These are phyloP conservation scores for Acleris emargana DNA, from an alignment of 2,888 invertebrate genomes.

Conservation along the genomic window DNA sequence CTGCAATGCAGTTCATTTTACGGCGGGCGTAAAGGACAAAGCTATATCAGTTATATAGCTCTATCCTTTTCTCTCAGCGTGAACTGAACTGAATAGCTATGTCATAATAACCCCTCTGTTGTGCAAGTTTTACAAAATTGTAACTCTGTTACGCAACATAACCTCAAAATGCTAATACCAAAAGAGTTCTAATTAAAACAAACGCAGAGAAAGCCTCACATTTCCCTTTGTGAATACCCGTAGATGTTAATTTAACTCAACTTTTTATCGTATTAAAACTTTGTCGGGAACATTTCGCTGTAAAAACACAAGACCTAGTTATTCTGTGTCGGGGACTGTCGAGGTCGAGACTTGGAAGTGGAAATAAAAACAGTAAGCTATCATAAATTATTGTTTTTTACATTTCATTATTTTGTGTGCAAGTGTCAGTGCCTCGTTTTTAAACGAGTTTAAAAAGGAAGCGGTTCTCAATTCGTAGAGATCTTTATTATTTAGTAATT, in stretches of 20 bases:
- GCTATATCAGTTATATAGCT: too few relatives aligned
- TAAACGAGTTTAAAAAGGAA: too few relatives aligned
- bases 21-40: too few relatives aligned
- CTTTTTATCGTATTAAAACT: conserved; percentile 35
- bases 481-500: too few relatives aligned
- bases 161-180: not conserved
- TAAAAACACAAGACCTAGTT: conserved; percentile 37
- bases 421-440: too few relatives aligned
- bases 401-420: not conserved
- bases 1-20: too few relatives aligned
- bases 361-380: conserved; percentile 2
- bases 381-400: not conserved
- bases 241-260: conserved; percentile 35
- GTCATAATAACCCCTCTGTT: too few relatives aligned
- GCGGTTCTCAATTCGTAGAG: too few relatives aligned
- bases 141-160: not conserved
- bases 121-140: not conserved
- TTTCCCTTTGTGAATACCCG: conserved; percentile 24
- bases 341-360: conserved; percentile 18
- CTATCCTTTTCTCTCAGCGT: too few relatives aligned
- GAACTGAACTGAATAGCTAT: too few relatives aligned
- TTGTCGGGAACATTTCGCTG: conserved; percentile 17
- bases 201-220: conserved; percentile 7
- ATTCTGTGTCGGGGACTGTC: conserved; percentile 14
- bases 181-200: conserved; percentile 11